Base-by-base conservation (phyloP, 2,797 vertebrate species). In the Pantherophis alleghaniensis region DNA sequence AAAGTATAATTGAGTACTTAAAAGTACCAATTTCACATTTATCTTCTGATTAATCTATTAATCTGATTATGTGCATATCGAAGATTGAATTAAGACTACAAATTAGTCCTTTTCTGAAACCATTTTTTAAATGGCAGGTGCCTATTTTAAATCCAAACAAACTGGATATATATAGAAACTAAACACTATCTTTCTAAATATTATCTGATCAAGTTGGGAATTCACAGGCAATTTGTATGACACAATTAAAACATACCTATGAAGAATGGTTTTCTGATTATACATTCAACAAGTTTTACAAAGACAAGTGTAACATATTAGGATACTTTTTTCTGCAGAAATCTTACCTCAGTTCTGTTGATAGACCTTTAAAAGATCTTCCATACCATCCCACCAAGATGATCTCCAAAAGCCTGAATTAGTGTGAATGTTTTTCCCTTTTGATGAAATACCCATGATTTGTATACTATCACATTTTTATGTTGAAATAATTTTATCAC, bases 301-400 rank as follows among this genome's bases (percentile, higher is more conserved):
- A 91, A 96, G 92, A n/a, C 69, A 61, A 86, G 95, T 94, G 69
- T 57, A 96, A 95, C 87, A 95, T 0, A 1, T 94, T 42, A 95
- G 96, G 69, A 57, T 66, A 93, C 20, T n/a, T 91, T 91, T 56
- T 11, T n/a, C 63, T 88, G 0, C 88, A 22, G 37, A 95, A 94
- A 37, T 96, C 96, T 97, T 97, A 97, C 96, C 97, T 97, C 95
- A 59, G 91, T 94, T 97, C 94, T 95, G 96, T 94, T 95, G 95
- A 96, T 97, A 97, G 86, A 96, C 93, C 95, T 94, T 94, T 96
- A 96, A 96, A 96, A 95, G 91, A 94, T 97, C 10, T 89, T 94
- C 94, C 95, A 97, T 94, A 97, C 69, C 86, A 95, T 87, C 96
- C 94, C 89, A 97, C 93, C 94, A 87, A 92, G 91, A 96, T 96